A percentile compares a stretch with the other conserved stretches of the same genome.
phyloP scores from a whole-genome alignment of 2,888 invertebrate genomes.

The Eledona agricola region DNA sequence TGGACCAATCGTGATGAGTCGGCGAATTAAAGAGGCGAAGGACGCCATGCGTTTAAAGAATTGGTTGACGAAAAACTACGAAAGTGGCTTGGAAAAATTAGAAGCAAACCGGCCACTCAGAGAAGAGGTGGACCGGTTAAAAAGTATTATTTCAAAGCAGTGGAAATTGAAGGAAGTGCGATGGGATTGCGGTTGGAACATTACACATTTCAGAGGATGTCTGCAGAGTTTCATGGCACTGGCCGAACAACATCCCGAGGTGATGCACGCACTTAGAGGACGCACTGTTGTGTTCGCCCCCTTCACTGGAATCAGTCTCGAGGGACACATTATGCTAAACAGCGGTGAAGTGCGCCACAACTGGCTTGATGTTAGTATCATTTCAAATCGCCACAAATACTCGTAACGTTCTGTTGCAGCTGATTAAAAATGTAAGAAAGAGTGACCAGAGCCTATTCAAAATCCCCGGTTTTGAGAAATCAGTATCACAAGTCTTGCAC shows the following conservation, averaged over 20 bases:
- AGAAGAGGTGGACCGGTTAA: slow-evolving; percentile 77
- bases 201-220: slow-evolving; percentile 90
- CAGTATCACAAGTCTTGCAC: slow-evolving; percentile 83
- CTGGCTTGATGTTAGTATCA: slow-evolving; percentile 91
- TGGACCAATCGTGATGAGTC: slow-evolving; percentile 64
- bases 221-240: slow-evolving; percentile 83
- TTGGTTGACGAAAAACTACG: slow-evolving; percentile 79
- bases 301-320: slow-evolving; percentile 89
- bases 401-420: slow-evolving; percentile 64
- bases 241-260: slow-evolving; percentile 76
- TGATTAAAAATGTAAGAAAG: slow-evolving; percentile 81
- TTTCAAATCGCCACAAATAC: too few species aligned
- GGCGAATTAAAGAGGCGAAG: slow-evolving; percentile 61
- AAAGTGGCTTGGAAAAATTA: slow-evolving; percentile 72
- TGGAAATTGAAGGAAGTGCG: slow-evolving; percentile 69
- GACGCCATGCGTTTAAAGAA: slow-evolving; percentile 62
- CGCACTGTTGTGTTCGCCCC: slow-evolving; percentile 36
- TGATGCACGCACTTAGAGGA: slow-evolving; percentile 75
- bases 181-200: slow-evolving; percentile 90
- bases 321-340: slow-evolving; percentile 89
- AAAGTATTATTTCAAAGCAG: slow-evolving; percentile 67
- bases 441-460: slow-evolving; percentile 77
- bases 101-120: slow-evolving; percentile 73
- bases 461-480: slow-evolving; percentile 85
- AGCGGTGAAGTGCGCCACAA: slow-evolving; percentile 93